Base-by-base conservation (phyloP, 2,797 vertebrate species). In the Argya squamiceps region DNA sequence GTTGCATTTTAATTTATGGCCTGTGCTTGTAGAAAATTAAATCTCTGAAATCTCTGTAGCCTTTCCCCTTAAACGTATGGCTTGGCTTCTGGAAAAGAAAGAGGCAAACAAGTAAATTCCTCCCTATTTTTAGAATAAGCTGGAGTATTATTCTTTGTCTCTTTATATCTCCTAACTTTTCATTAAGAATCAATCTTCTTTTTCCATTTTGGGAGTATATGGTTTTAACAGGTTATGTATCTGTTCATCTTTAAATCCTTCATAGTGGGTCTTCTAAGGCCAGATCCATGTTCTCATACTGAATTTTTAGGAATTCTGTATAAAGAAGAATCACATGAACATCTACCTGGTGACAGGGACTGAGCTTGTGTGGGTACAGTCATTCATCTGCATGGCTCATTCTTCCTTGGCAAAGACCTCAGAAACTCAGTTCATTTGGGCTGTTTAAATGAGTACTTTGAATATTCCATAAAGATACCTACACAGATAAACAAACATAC, bases 1-100 rank as follows among this genome's bases (percentile, higher is more conserved):
- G 58, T 75, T 80, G 47, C 79, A 19, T 87, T 93, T 97, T 96
- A 95, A 95, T 95, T 89, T 91, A 90, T 92, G 84, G 85, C 79
- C 56, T 34, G 44, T 63, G 82, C 91, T 82, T 67, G 71, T 90
- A 85, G 75, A 94, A 87, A 89, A 92, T 92, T 79, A 93, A 88
- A 85, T 93, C 68, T 91, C 81, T 93, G 50, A 87, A 97, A 94
- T 84, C 63, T 88, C 60, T 81, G 30, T 81, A 77, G 80, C 73
- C 43, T 87, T 87, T 95, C 36, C 56, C 78, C 50, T 92, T 92
- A 47, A 92, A 92, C 0, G 29, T 85, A 85, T 49, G 49, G 47
- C 88, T 74, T 84, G 68, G 30, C 60, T 83, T 86, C 91, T 87
- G 32, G 36, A 46, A 49, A 67, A 60, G 65, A 87, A 87, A 82